These are phyloP conservation scores for Callitettix versicolor DNA, from an alignment of 1,140 invertebrate species.

Conservation along the genomic window DNA sequence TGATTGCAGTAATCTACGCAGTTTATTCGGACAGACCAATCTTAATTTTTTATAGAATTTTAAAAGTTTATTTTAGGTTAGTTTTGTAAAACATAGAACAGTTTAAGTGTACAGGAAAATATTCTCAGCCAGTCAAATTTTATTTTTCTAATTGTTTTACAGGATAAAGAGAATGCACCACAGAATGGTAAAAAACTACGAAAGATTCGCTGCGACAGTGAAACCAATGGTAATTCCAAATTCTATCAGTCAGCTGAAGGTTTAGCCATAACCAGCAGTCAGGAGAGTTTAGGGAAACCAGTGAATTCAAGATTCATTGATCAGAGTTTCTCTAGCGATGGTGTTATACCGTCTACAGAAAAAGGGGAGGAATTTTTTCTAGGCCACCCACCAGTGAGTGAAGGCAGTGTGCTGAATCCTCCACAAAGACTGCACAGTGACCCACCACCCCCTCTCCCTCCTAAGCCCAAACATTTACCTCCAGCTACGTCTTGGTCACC, in stretches of 20 bases:
- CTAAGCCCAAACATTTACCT: constrained; percentile 26
- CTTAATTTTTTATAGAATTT: too few species aligned
- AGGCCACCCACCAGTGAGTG: neutral
- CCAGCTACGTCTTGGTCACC: constrained; percentile 1
- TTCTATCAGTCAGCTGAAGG: constrained; percentile 8
- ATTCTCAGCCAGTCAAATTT: too few species aligned
- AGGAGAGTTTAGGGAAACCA: constrained; percentile 1
- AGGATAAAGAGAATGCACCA: constrained; percentile 31
- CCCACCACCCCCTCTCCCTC: constrained; percentile 25
- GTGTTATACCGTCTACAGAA: constrained; percentile 2
- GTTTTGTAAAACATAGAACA: too few species aligned
- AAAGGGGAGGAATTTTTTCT: constrained; percentile 17
- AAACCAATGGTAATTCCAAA: constrained; percentile 16
- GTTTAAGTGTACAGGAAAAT: too few species aligned
- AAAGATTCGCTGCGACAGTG: constrained; percentile 22
- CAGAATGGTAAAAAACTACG: constrained; percentile 28
- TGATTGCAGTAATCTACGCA: too few species aligned
- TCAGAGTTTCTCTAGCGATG: constrained; percentile 14
- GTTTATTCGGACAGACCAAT: too few species aligned
- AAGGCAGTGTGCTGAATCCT: neutral
- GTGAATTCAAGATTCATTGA: constrained; percentile 1
- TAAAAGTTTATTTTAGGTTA: too few species aligned
- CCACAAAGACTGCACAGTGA: neutral
- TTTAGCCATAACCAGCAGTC: neutral
- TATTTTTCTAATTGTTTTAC: constrained; percentile 8